Base-by-base conservation (phyloP, 1,140 invertebrate genomes). In the Macrocentrus cingulum region DNA sequence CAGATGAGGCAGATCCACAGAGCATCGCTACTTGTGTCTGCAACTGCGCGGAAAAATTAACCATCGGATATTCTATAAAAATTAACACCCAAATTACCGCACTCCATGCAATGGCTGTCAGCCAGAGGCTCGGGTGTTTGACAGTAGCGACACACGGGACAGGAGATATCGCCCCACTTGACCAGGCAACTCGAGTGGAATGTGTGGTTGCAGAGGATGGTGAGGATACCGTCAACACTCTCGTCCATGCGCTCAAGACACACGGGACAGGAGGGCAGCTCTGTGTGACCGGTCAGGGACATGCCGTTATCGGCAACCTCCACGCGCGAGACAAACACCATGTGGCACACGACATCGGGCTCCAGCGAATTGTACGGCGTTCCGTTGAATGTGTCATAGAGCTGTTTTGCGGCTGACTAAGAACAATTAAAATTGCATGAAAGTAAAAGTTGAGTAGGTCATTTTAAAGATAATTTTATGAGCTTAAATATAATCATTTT, bases 1-100 rank as follows among this genome's bases (percentile, higher is more conserved):
- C 98, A 99, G 61, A 99, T 97, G 13, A 99, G 80, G 77, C 98
- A 99, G 63, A 99, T 98, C 98, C 98, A 99, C 0, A 99, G 80
- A 60, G 92, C 91, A 73, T 96, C 90, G 0, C 71, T 78, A 81
- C 81, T 69, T 62, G 86, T 72, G 49, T 80, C 82, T 55, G 68
- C 68, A 71, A 64, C 73, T 76, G 29, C n/a, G n/a, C n/a, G n/a
- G n/a, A n/a, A n/a, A n/a, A n/a, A n/a, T n/a, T n/a, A n/a, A n/a
- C n/a, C n/a, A n/a, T n/a, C n/a, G n/a, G n/a, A n/a, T n/a, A n/a
- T n/a, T n/a, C n/a, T n/a, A n/a, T n/a, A n/a, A n/a, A n/a, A n/a
- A n/a, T n/a, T n/a, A 36, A n/a, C 36, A 19, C 11, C 8, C 39
- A n/a, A 52, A 51, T 77, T 69, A 79, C 78, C 87, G 80, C 95